Percentiles rank a stretch among this genome's conserved stretches.
Conservation (phyloP, 2,888 invertebrate genomes). For the Leptopilina drosophilae region DNA sequence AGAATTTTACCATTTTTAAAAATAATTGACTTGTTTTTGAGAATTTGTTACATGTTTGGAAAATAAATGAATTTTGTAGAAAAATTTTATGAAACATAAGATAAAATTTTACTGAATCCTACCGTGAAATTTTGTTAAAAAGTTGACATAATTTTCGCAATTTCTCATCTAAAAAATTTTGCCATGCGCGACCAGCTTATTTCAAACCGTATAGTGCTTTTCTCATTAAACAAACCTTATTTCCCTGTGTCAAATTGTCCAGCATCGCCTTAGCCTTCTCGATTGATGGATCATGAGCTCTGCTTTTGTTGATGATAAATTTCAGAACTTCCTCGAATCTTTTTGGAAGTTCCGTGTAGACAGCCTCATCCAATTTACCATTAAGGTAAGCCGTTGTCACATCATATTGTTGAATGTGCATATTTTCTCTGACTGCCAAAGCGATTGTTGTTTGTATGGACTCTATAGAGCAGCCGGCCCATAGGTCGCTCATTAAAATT, state of each 20-base stretch:
- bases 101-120: no score
- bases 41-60: no score
- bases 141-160: slow-evolving; percentile 27
- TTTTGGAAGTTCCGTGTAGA: slow-evolving; percentile 56
- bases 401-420: slow-evolving; percentile 58
- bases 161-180: not conserved
- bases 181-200: slow-evolving; percentile 36
- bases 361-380: slow-evolving; percentile 48
- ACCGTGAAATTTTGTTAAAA: no score
- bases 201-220: slow-evolving; percentile 43
- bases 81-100: no score
- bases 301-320: slow-evolving; percentile 22
- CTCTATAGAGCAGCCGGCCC: slow-evolving; percentile 51
- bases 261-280: slow-evolving; percentile 43
- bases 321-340: slow-evolving; percentile 37
- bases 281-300: not conserved
- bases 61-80: no score
- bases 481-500: slow-evolving; percentile 55
- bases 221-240: slow-evolving; percentile 52
- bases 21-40: no score
- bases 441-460: slow-evolving; percentile 51
- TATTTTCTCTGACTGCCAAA: slow-evolving; percentile 48
- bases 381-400: slow-evolving; percentile 60
- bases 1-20: no score
- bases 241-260: slow-evolving; percentile 5